Base-by-base conservation (phyloP, 2,113 vertebrate genomes). In the Myanophis thanlyinensis region DNA sequence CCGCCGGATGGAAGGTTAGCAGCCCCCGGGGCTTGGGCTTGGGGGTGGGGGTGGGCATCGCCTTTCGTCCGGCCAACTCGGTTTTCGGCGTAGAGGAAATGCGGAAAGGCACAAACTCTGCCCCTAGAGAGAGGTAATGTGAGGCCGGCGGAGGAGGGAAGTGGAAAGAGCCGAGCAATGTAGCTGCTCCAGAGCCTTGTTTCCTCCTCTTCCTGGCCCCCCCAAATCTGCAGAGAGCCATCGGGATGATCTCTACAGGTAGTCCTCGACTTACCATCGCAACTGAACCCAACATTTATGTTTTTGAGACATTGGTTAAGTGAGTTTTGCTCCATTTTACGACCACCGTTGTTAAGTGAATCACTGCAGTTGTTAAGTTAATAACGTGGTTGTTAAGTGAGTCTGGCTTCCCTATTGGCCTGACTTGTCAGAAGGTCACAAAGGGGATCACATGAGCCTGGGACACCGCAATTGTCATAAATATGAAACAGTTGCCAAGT, bases 1-100 rank as follows among this genome's bases (percentile, higher is more conserved):
- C 98, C 25, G 99, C 99, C 3, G 99, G 99, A 5, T 99, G 99
- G 99, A 99, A 99, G 99, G 99, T 99, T 96, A 98, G 98, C 8
- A 40, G 30, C 27, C 23, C 1, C 20, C 5, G 62, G 3, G 3
- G 2, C 5, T 35, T n/a, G 30, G 35, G 56, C 8, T 27, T 27
- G 4, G 22, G 13, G 47, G 84, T 6, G 67, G 94, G 54, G 3
- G 20, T 10, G 5, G 49, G 27, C 22, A 53, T 10, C 18, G 94
- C 94, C 92, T 67, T 20, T 20, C 52, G 13, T 62, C n/a, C 62
- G 10, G 86, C 56, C 27, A 88, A 52, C 47, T 92, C 53, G 30
- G 91, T 23, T 92, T 73, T 46, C 56, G 48, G 85, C 86, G 30
- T 18, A 20, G 2, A 49, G 30, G 20, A 27, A 87, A 48, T 47